Base-by-base conservation (phyloP, 2,113 vertebrate genomes). In the Phrynosoma platyrhinos region DNA sequence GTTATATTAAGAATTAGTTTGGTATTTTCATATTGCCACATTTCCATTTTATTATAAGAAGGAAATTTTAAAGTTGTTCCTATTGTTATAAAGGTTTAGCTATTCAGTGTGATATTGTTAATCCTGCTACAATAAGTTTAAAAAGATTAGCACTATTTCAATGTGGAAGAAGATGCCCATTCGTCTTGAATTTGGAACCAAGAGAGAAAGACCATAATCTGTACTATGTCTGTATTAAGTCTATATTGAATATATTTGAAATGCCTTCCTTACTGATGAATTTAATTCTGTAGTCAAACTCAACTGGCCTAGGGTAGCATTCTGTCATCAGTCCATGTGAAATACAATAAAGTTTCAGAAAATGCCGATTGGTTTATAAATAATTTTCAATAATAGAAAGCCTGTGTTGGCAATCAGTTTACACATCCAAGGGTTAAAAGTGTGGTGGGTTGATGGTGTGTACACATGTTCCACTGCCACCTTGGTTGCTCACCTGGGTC, bases 11-110 rank as follows among this genome's bases (percentile, higher is more conserved):
- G 62, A 86, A 40, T 25, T 82, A 8, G 25, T 47, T 4, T 90
- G 32, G 32, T 79, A 74, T 5, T 62, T 0, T 68, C 58, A 86
- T 53, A 36, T 1, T 18, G 9, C 81, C 62, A 27, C n/a, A 3
- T 21, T 89, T 89, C 58, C 23, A 1, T 0, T n/a, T 47, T 86
- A 85, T 58, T 86, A 84, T 80, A 82, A 42, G 78, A 85, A 66
- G 1, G 13, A 53, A 14, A 78, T 71, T 10, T 62, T 68, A 78
- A 3, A 86, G 90, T 12, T 16, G 14, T 12, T 21, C 88, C 0
- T 53, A 68, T 23, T 72, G 47, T 16, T 82, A 30, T 72, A 78
- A 40, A 72, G 76, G 9, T 10, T 86, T 9, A n/a, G 0, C 25
- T 91, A 9, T 79, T 81, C 42, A 58, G 74, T 9, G 20, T 30